These are phyloP conservation scores for Ictalurus punctatus DNA, from an alignment of 2,113 vertebrate genomes.

Conservation along the genomic window DNA sequence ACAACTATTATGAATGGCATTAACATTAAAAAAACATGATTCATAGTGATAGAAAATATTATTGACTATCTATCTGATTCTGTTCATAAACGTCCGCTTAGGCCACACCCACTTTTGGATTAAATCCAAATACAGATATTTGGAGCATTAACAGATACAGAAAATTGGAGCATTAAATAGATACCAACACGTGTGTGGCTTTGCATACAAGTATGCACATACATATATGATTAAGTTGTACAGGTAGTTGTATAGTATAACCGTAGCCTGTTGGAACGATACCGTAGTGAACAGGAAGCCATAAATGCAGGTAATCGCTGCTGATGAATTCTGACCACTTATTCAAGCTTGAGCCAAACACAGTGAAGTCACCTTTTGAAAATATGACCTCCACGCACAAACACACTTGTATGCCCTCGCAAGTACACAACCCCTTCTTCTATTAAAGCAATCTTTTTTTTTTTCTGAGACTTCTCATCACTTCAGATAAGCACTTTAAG, in stretches of 20 bases:
- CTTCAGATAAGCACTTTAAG: constrained; percentile 70
- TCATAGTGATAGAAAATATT: no score
- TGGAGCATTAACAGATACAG: not conserved
- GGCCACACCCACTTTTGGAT: no score
- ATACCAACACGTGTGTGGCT: not conserved
- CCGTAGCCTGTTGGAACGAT: not conserved
- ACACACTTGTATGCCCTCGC: constrained; percentile 56
- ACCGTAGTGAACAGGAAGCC: constrained; percentile 18
- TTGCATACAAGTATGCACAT: not conserved
- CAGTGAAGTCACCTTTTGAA: constrained; percentile 36
- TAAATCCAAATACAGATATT: not conserved
- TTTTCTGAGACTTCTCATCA: constrained; percentile 71
- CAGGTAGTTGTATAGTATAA: not conserved
- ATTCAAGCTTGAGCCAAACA: constrained; percentile 20
- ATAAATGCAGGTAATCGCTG: not conserved
- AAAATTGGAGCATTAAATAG: not conserved
- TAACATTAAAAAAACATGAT: no score
- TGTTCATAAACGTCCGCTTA: no score
- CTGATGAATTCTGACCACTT: constrained; percentile 5
- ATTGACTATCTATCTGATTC: no score
- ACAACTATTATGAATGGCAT: not conserved
- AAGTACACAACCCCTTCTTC: constrained; percentile 58
- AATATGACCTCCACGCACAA: constrained; percentile 31
- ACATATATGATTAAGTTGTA: not conserved
- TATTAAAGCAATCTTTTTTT: constrained; percentile 62